These are phyloP conservation scores for Macquaria ambigua DNA, from an alignment of 2,113 vertebrate species.

Conservation along the genomic window DNA sequence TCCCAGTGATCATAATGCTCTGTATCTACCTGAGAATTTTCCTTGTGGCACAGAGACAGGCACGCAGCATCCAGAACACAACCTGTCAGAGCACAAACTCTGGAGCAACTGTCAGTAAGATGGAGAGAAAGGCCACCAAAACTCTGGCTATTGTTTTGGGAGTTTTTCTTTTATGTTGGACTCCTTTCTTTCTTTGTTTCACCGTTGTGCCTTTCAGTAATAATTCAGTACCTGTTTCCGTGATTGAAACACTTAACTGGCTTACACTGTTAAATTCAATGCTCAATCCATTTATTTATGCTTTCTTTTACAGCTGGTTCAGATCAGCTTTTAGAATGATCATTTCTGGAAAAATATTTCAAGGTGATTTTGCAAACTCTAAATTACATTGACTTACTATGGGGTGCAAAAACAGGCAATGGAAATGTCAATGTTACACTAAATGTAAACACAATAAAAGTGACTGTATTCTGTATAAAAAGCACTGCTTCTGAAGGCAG, in stretches of 20 bases:
- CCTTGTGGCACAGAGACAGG: conserved; percentile 45
- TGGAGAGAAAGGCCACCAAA: conserved; percentile 53
- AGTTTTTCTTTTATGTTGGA: conserved; percentile 35
- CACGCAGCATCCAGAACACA: conserved; percentile 15
- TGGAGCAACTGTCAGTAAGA: conserved; percentile 2
- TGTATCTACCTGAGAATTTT: conserved; percentile 45
- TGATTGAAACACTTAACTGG: conserved; percentile 42
- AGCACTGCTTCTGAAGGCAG: too few species aligned
- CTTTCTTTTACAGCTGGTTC: conserved; percentile 67
- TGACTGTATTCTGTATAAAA: too few species aligned
- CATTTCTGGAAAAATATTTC: conserved; percentile 44
- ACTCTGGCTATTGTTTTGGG: conserved; percentile 49
- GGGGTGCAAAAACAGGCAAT: too few species aligned
- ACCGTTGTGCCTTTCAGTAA: not conserved
- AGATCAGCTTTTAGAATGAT: conserved; percentile 49
- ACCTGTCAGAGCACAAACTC: conserved; percentile 16
- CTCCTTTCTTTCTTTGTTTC: conserved; percentile 34
- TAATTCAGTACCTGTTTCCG: not conserved
- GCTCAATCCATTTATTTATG: conserved; percentile 65
- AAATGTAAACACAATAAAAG: too few species aligned
- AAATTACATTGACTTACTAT: conserved; percentile 11
- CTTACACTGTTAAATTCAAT: conserved; percentile 59
- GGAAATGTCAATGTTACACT: too few species aligned
- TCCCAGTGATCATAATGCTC: conserved; percentile 43
- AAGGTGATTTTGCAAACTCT: not conserved